Percentiles rank a stretch among this genome's conserved stretches.
Evolutionary conservation across 2,888 invertebrate species (phyloP).

Genomic region (Macrophya annulata): DNA sequence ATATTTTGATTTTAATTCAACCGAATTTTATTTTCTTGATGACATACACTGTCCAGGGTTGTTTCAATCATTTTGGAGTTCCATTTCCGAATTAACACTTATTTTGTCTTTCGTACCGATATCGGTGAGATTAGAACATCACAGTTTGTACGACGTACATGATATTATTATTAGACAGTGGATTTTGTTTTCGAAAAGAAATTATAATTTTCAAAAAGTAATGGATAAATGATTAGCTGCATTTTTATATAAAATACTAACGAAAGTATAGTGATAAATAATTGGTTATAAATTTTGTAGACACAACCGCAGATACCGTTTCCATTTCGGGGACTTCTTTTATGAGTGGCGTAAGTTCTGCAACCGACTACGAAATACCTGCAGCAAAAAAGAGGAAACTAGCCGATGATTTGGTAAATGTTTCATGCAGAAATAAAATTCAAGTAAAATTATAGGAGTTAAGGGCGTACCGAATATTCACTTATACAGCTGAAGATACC

Average conservation of each 20-base stretch:
- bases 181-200: too few species aligned
- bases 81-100: background rate
- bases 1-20: background rate
- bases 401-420: constrained; percentile 11
- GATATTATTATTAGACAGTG: too few species aligned
- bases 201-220: too few species aligned
- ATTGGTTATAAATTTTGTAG: constrained; percentile 28
- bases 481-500: too few species aligned
- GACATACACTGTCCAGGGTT: background rate
- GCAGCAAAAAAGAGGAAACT: constrained; percentile 5
- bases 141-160: too few species aligned
- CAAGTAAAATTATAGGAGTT: background rate
- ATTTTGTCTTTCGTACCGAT: background rate
- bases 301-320: background rate
- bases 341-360: constrained; percentile 15
- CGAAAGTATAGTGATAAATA: background rate
- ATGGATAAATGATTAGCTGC: background rate
- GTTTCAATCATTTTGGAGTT: background rate
- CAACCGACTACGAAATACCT: background rate
- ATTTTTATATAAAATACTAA: background rate
- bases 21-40: background rate
- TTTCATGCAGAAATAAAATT: constrained; percentile 1
- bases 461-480: too few species aligned
- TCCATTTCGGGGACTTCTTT: background rate
- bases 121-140: background rate